A percentile compares a stretch with the other conserved stretches of the same genome.
Evolutionary conservation across 2,113 vertebrate species (phyloP).

Genomic region (Pan paniscus): DNA sequence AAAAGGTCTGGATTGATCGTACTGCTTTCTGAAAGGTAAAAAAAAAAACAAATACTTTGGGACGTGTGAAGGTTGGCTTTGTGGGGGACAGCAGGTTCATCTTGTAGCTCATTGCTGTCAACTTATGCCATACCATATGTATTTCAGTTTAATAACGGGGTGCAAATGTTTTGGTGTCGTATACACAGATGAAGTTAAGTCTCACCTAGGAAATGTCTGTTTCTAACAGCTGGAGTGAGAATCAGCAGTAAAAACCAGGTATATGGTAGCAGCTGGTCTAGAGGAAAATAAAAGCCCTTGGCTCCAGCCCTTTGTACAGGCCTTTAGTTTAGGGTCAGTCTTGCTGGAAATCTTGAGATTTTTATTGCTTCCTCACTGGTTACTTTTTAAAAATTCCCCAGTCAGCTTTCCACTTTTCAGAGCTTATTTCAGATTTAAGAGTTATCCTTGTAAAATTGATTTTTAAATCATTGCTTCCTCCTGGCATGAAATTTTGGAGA

Average conservation of each 20-base stretch:
- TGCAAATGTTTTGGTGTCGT: background rate
- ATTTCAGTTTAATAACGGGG: background rate
- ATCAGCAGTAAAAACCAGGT: background rate
- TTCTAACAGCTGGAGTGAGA: background rate
- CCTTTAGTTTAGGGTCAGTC: background rate
- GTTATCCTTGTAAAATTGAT: constrained; percentile 22
- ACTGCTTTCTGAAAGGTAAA: constrained; percentile 75
- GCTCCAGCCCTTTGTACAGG: background rate
- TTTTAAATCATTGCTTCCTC: constrained; percentile 35
- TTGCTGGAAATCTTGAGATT: background rate
- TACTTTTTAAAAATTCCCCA: background rate
- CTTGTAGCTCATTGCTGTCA: background rate
- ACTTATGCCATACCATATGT: background rate
- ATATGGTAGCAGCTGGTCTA: background rate
- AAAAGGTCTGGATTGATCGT: constrained; percentile 68
- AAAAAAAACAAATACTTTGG: constrained; percentile 9
- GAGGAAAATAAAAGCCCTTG: background rate
- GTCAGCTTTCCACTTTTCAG: background rate
- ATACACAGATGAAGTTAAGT: background rate
- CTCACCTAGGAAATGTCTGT: background rate
- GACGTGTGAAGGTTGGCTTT: constrained; percentile 12
- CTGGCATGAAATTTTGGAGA: background rate
- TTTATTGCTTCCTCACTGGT: background rate
- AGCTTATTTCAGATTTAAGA: constrained; percentile 20
- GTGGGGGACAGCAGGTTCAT: background rate